These are phyloP conservation scores for Potorous gilbertii DNA, from an alignment of 2,797 vertebrate species.

Conservation along the genomic window DNA sequence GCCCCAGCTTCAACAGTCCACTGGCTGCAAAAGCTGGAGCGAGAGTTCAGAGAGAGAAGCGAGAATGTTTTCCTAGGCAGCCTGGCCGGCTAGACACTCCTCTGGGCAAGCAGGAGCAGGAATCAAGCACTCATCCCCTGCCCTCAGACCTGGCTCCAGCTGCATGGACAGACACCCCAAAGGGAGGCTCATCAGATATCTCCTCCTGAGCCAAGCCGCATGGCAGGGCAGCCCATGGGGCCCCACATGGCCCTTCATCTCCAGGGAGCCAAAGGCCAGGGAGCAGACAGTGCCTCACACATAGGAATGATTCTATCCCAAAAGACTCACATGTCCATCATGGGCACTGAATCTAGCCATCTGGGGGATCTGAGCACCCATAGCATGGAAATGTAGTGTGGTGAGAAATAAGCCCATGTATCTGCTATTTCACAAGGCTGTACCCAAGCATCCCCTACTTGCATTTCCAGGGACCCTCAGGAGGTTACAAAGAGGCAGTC, in stretches of 20 bases:
- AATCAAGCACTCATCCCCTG: slow-evolving; percentile 69
- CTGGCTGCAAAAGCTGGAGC: slow-evolving; percentile 67
- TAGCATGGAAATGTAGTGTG: too few relatives aligned
- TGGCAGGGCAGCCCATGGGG: not conserved
- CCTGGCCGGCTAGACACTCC: slow-evolving; percentile 71
- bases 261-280: not conserved
- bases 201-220: slow-evolving; percentile 40
- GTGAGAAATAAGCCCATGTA: not conserved
- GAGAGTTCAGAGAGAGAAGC: slow-evolving; percentile 65
- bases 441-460: too few relatives aligned
- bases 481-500: too few relatives aligned
- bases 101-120: slow-evolving; percentile 70
- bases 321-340: not conserved
- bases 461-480: too few relatives aligned
- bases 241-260: not conserved
- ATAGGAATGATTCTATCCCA: slow-evolving; percentile 53
- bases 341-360: not conserved
- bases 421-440: not conserved
- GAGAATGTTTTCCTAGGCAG: slow-evolving; percentile 79
- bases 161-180: slow-evolving; percentile 55
- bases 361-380: not conserved
- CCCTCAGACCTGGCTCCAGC: slow-evolving; percentile 69
- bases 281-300: slow-evolving; percentile 6
- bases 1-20: slow-evolving; percentile 66
- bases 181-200: slow-evolving; percentile 54